Evolutionary conservation across 2,888 invertebrate species (phyloP).

Genomic region (Campaea margaritaria): DNA sequence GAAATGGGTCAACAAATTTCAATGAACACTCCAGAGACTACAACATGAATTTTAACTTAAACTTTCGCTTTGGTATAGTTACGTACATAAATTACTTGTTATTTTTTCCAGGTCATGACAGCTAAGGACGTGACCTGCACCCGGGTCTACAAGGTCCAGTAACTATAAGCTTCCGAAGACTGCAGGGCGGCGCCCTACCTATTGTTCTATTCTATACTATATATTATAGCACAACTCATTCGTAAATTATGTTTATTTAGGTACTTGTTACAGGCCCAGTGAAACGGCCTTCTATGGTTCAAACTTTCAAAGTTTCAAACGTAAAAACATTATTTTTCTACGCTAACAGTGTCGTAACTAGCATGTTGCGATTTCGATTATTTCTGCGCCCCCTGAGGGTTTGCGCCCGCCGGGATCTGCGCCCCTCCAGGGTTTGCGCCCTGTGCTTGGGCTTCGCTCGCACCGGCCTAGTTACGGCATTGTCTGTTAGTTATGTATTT

Average conservation of each 20-base stretch:
- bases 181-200: slow-evolving; percentile 63
- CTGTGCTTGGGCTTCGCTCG: too few relatives aligned
- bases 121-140: slow-evolving; percentile 90
- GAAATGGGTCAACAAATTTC: too few relatives aligned
- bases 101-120: slow-evolving; percentile 86
- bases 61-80: too few relatives aligned
- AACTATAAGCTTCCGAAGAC: slow-evolving; percentile 67
- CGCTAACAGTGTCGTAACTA: too few relatives aligned
- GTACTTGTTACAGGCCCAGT: slow-evolving; percentile 32
- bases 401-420: too few relatives aligned
- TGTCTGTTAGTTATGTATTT: slow-evolving; percentile 54
- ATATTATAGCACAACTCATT: slow-evolving; percentile 55
- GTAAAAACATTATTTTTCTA: slow-evolving; percentile 66
- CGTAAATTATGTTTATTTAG: slow-evolving; percentile 72
- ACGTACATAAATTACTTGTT: neutral
- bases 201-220: slow-evolving; percentile 53
- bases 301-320: slow-evolving; percentile 31
- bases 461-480: too few relatives aligned
- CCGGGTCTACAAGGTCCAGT: slow-evolving; percentile 89
- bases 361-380: too few relatives aligned
- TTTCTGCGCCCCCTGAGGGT: too few relatives aligned
- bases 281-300: slow-evolving; percentile 44
- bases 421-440: too few relatives aligned
- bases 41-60: too few relatives aligned
- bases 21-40: too few relatives aligned